phyloP scores from a whole-genome alignment of 2,888 invertebrate species.

The Orgyia antiqua region DNA sequence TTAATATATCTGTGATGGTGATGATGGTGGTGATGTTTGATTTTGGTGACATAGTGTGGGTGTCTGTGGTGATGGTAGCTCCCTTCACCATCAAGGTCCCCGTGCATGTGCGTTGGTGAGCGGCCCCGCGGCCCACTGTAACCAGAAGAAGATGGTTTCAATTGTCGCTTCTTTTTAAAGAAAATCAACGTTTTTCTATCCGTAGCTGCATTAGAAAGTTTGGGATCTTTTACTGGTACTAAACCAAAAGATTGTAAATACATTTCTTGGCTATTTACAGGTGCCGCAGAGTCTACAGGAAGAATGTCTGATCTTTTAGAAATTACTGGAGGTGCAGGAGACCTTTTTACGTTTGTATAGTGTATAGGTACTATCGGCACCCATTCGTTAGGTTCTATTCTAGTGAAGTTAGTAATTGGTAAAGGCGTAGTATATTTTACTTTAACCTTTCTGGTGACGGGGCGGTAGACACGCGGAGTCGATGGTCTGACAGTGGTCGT shows the following conservation, averaged over 20 bases:
- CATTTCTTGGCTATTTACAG: conserved; percentile 40
- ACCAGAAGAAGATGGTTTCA: conserved; percentile 50
- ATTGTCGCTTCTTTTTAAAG: conserved; percentile 46
- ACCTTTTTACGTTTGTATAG: conserved; percentile 40
- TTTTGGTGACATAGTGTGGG: conserved; percentile 52
- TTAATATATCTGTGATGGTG: conserved; percentile 82
- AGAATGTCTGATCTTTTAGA: conserved; percentile 44
- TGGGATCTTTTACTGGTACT: conserved; percentile 41
- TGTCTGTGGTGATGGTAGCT: conserved; percentile 39
- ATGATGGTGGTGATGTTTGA: conserved; percentile 81
- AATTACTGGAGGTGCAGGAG: conserved; percentile 27
- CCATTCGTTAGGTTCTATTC: conserved; percentile 60
- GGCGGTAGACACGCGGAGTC: conserved; percentile 49
- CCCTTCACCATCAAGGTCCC: conserved; percentile 46
- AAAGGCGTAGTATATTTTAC: conserved; percentile 39
- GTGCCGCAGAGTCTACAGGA: conserved; percentile 22
- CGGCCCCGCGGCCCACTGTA: conserved; percentile 45
- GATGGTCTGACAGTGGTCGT: conserved; percentile 33
- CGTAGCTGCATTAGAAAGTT: conserved; percentile 27
- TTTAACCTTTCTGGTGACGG: conserved; percentile 57
- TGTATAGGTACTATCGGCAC: conserved; percentile 65
- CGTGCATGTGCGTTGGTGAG: conserved; percentile 32
- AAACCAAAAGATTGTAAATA: conserved; percentile 59
- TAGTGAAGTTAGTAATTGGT: conserved; percentile 36
- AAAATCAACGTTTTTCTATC: conserved; percentile 49